Percentiles rank a stretch among this genome's conserved stretches.
phyloP scores from a whole-genome alignment of 1,140 invertebrate species.

The Tetragonula clypearis region DNA sequence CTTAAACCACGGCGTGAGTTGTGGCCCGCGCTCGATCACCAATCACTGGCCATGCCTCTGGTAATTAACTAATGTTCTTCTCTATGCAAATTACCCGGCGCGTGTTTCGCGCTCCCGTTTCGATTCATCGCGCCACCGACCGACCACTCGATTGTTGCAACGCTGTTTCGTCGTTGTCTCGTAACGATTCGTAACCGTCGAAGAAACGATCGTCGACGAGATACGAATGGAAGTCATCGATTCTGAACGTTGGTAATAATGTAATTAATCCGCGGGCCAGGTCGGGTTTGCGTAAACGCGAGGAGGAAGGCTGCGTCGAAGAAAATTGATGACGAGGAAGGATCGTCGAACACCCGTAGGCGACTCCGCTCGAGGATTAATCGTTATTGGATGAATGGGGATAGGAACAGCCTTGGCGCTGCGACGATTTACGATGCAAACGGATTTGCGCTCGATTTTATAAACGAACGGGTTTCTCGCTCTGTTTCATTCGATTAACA shows the following conservation, averaged over 20 bases:
- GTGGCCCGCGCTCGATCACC: constrained; percentile 76
- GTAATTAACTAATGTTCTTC: constrained; percentile 82
- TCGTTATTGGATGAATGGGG: constrained; percentile 14
- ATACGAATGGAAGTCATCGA: constrained; percentile 42
- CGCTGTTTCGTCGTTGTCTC: constrained; percentile 46
- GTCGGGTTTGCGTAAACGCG: constrained; percentile 53
- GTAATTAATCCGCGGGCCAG: constrained; percentile 52
- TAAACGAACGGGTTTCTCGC: too few species aligned
- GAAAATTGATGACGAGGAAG: constrained; percentile 36
- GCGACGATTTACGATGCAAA: too few species aligned
- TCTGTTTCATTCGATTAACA: too few species aligned
- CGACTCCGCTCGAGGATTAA: not conserved
- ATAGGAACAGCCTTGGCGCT: not conserved
- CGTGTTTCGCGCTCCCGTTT: constrained; percentile 53
- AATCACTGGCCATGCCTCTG: constrained; percentile 80
- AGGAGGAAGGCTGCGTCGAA: not conserved
- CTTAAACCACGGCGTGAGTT: constrained; percentile 78
- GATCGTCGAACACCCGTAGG: constrained; percentile 1
- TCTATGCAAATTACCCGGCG: constrained; percentile 75
- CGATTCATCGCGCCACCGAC: constrained; percentile 39
- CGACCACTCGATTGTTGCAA: not conserved
- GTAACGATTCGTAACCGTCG: not conserved
- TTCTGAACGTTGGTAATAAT: constrained; percentile 27
- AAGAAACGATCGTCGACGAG: constrained; percentile 37
- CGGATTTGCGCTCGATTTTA: too few species aligned